Conservation (phyloP, 2,113 vertebrate species). For the Xyliphius kryptos region DNA sequence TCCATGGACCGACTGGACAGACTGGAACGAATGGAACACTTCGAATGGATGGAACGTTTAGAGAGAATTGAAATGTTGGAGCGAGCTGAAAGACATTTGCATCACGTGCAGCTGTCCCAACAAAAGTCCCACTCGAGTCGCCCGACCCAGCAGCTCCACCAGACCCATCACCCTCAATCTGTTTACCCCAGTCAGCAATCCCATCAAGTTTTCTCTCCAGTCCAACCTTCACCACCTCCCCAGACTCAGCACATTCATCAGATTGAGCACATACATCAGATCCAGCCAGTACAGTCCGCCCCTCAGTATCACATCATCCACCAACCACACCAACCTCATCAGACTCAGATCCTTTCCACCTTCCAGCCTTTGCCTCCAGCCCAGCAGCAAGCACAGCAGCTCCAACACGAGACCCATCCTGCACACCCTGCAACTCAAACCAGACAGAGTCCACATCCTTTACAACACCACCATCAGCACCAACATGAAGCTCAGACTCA, state of each 20-base stretch:
- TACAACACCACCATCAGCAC: constrained; percentile 50
- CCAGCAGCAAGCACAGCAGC: constrained; percentile 47
- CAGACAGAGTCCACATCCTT: constrained; percentile 49
- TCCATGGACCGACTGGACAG: constrained; percentile 50
- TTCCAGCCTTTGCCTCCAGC: constrained; percentile 57
- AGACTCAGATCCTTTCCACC: constrained; percentile 52
- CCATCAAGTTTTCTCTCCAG: constrained; percentile 27
- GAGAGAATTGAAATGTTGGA: constrained; percentile 2
- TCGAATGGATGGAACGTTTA: constrained; percentile 22
- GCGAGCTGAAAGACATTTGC: constrained; percentile 40
- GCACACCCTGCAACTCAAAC: constrained; percentile 52
- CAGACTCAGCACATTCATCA: constrained; percentile 64
- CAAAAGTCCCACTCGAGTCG: constrained; percentile 19
- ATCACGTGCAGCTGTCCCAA: constrained; percentile 34
- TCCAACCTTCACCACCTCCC: constrained; percentile 54
- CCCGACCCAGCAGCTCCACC: constrained; percentile 22
- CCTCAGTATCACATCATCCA: constrained; percentile 62
- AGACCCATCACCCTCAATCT: constrained; percentile 44
- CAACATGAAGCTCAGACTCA: constrained; percentile 50
- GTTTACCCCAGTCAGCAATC: constrained; percentile 56
- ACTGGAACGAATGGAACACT: constrained; percentile 31
- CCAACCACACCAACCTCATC: constrained; percentile 56
- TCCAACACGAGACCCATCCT: constrained; percentile 44
- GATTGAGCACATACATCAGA: constrained; percentile 55
- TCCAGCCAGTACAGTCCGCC: constrained; percentile 48